Conservation (phyloP, 2,113 vertebrate genomes). For the Cranoglanis bouderius region DNA sequence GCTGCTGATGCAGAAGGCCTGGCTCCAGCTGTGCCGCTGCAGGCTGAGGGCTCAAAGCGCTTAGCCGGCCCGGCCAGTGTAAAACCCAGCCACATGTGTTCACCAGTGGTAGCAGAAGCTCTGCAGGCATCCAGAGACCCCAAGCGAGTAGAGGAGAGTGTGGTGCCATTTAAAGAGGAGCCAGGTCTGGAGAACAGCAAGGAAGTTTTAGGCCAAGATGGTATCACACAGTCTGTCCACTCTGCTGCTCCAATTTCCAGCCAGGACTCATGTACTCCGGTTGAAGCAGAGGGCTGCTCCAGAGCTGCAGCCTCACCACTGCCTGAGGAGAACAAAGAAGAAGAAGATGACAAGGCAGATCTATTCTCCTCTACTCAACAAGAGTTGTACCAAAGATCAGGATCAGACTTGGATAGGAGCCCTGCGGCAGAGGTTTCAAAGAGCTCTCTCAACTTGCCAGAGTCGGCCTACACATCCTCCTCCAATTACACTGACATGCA, state of each 20-base stretch:
- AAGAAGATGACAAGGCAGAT: slow-evolving; percentile 71
- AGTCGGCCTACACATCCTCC: slow-evolving; percentile 21
- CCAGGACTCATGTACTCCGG: slow-evolving; percentile 38
- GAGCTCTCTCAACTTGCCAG: slow-evolving; percentile 34
- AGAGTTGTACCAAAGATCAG: slow-evolving; percentile 67
- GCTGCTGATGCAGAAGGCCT: slow-evolving; percentile 76
- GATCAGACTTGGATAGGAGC: slow-evolving; percentile 63
- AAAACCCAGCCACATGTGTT: slow-evolving; percentile 78
- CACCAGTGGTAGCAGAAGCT: slow-evolving; percentile 75
- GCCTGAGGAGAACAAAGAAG: slow-evolving; percentile 66
- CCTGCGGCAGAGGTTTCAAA: slow-evolving; percentile 66
- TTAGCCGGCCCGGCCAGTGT: slow-evolving; percentile 76
- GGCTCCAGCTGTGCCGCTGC: slow-evolving; percentile 74
- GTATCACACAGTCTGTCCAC: slow-evolving; percentile 8
- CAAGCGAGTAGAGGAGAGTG: slow-evolving; percentile 66
- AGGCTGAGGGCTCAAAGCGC: slow-evolving; percentile 73
- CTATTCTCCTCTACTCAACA: slow-evolving; percentile 66
- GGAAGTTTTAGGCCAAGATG: slow-evolving; percentile 30
- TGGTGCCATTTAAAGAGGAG: slow-evolving; percentile 49
- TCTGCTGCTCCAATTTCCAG: background rate
- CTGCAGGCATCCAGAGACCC: slow-evolving; percentile 63
- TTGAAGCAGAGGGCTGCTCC: slow-evolving; percentile 51
- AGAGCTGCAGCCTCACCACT: slow-evolving; percentile 51
- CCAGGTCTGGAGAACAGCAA: slow-evolving; percentile 50
- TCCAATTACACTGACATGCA: slow-evolving; percentile 31